Conservation (phyloP, 2,113 vertebrate species). For the Pseudolaguvia tuberculata region DNA sequence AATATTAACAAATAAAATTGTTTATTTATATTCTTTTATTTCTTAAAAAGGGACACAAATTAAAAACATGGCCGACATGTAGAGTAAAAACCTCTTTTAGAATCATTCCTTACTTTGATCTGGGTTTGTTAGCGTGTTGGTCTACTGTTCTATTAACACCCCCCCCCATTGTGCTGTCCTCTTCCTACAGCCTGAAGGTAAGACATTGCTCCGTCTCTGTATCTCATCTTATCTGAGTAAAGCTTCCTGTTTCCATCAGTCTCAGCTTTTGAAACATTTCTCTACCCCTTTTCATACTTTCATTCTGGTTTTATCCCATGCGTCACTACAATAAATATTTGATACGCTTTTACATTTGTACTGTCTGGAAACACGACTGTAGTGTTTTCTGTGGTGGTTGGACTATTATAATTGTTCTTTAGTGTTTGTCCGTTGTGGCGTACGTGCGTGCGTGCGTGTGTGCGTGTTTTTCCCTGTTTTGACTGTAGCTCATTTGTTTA, state of each 20-base stretch:
- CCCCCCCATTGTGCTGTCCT: constrained; percentile 16
- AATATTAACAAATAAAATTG: too few relatives aligned
- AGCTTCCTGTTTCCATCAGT: constrained; percentile 65
- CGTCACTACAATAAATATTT: too few relatives aligned
- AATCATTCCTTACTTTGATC: neutral
- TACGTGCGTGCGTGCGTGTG: constrained; percentile 14
- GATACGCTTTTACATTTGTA: neutral
- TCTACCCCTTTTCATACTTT: neutral
- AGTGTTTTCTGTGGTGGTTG: constrained; percentile 50
- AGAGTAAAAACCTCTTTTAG: neutral
- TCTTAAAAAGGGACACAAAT: neutral
- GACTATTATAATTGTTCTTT: constrained; percentile 46
- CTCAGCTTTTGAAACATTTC: constrained; percentile 19
- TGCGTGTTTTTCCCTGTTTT: neutral
- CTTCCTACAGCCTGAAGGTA: constrained; percentile 37
- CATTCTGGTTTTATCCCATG: neutral
- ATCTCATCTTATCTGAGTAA: constrained; percentile 37
- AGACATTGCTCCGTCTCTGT: constrained; percentile 32
- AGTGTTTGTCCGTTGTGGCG: constrained; percentile 30
- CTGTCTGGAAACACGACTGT: constrained; percentile 66
- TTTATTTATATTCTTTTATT: too few relatives aligned
- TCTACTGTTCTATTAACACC: constrained; percentile 28
- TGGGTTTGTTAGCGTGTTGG: neutral
- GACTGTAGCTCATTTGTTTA: constrained; percentile 1
- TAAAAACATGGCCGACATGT: neutral